Conservation (phyloP, 2,113 vertebrate species). For the Equus quagga region DNA sequence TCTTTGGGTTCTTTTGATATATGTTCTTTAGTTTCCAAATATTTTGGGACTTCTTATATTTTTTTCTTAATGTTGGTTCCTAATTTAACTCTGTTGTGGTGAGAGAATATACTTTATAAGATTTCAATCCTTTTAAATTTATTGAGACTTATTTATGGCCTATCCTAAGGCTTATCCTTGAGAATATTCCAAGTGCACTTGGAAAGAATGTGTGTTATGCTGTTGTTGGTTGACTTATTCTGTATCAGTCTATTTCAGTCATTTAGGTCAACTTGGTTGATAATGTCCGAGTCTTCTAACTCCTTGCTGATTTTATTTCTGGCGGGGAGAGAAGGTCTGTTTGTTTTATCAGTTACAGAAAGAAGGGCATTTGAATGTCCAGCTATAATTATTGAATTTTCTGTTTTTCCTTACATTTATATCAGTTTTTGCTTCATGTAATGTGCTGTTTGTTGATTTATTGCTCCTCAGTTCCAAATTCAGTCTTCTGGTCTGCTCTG, state of each 20-base stretch:
- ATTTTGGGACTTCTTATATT: neutral
- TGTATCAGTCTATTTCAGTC: neutral
- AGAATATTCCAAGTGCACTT: neutral
- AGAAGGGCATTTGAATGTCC: neutral
- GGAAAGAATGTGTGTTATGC: neutral
- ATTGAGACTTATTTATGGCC: neutral
- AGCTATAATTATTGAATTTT: neutral
- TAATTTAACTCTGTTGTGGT: neutral
- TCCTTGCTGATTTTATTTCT: neutral
- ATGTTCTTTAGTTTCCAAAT: neutral
- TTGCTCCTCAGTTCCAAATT: neutral
- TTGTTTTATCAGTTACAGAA: neutral
- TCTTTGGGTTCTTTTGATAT: neutral
- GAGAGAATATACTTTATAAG: neutral
- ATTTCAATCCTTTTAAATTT: neutral
- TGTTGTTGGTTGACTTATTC: neutral
- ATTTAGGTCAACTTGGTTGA: neutral
- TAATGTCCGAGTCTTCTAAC: neutral
- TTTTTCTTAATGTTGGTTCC: neutral
- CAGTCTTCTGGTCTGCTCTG: neutral
- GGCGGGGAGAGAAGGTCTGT: neutral
- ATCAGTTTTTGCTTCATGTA: neutral
- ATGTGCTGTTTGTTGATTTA: neutral
- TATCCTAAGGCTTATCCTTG: neutral
- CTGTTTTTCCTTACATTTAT: neutral